Base-by-base conservation (phyloP, 2,888 invertebrate genomes). In the Poecilus cupreus region DNA sequence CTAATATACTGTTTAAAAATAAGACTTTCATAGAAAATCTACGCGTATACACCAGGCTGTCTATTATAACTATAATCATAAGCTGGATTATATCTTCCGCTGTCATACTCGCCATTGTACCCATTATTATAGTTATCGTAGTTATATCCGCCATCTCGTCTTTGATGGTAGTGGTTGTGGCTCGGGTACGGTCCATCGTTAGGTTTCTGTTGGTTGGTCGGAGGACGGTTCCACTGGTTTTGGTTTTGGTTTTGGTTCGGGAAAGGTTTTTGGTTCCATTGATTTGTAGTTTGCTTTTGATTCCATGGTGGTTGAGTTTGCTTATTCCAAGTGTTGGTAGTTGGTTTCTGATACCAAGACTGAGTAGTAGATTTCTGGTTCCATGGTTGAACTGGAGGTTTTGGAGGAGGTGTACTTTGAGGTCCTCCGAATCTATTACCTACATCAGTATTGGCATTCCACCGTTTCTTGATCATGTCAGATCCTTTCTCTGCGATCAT, bases 401-500 rank as follows among this genome's bases (percentile, higher is more conserved):
- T 26, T 22, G 24, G 32, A n/a, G 68, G 18, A n/a, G n/a, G n/a
- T n/a, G n/a, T n/a, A n/a, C n/a, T n/a, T 32, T 70, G 20, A 20
- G 39, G 5, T 39, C 8, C 49, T 0, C 80, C 72, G 72, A 80
- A 80, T 22, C 80, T 46, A 20, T 54, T 54, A 6, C 75, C 75
- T 8, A 49, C n/a, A 0, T 22, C 60, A 20, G 20, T 20, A 24
- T 20, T 24, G 11, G 51, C 43, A 24, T 22, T 39, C 87, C 87
- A 88, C 83, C 86, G 86, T 75, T 87, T 85, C 82, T 88, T 88
- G 32, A 89, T 88, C 68, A 86, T 85, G 78, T 89, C 88, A 0
- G 87, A 87, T 3, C 88, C 89, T 75, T 88, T 86, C 81, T 89
- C 89, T 0, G 88, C 89, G 72, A 89, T 88, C 88, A 89, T 88